These are phyloP conservation scores for Euphydryas editha DNA, from an alignment of 2,888 invertebrate species.

Conservation along the genomic window DNA sequence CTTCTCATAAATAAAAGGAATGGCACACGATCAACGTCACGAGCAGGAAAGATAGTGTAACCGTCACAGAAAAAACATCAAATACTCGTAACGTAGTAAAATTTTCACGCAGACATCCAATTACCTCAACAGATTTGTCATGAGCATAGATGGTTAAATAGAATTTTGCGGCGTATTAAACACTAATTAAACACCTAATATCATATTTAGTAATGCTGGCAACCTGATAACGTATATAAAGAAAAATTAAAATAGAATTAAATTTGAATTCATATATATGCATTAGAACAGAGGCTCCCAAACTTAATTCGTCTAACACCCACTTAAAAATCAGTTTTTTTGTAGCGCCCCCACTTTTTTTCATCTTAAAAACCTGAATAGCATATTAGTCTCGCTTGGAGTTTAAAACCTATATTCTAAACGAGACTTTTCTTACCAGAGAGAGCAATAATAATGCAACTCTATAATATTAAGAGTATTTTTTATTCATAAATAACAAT, in stretches of 20 bases:
- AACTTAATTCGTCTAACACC: too few species aligned
- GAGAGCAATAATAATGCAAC: too few species aligned
- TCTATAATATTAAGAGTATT: too few species aligned
- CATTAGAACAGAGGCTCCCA: too few species aligned
- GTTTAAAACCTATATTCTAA: too few species aligned
- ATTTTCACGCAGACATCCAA: conserved; percentile 28
- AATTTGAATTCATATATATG: not conserved
- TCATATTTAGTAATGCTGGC: conserved; percentile 2
- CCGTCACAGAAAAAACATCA: conserved; percentile 22
- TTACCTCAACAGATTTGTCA: conserved; percentile 30
- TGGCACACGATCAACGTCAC: conserved; percentile 29
- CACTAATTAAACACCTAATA: conserved; percentile 7
- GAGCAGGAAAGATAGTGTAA: conserved; percentile 21
- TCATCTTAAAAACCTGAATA: too few species aligned
- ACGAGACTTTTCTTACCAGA: too few species aligned
- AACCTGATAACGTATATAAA: not conserved
- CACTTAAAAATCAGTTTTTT: too few species aligned
- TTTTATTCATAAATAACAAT: too few species aligned
- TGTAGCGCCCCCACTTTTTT: too few species aligned
- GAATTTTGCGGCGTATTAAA: conserved; percentile 44
- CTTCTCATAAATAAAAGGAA: conserved; percentile 26
- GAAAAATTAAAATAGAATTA: not conserved
- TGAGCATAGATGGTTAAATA: conserved; percentile 51
- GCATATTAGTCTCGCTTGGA: too few species aligned
- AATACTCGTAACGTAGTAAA: conserved; percentile 2